These are phyloP conservation scores for Drosophila micromelanica DNA, from an alignment of 1,140 invertebrate species.

Conservation along the genomic window DNA sequence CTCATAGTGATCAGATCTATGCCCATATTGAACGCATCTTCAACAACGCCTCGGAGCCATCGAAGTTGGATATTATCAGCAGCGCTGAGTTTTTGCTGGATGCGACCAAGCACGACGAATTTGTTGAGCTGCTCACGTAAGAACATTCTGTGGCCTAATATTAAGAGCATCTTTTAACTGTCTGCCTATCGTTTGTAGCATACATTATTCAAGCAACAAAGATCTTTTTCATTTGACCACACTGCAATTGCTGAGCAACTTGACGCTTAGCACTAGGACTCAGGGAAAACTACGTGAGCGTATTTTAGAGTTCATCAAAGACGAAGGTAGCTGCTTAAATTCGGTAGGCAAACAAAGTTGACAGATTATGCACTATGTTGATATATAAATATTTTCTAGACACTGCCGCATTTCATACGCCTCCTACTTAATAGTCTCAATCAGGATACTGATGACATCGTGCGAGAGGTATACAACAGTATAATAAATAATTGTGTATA, in stretches of 20 bases:
- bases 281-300: constrained; percentile 60
- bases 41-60: constrained; percentile 46
- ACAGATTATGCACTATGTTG: neutral
- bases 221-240: constrained; percentile 67
- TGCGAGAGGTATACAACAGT: constrained; percentile 51
- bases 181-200: constrained; percentile 37
- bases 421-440: constrained; percentile 70
- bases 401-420: constrained; percentile 64
- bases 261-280: constrained; percentile 56
- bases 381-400: constrained; percentile 20
- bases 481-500: neutral
- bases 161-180: neutral
- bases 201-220: constrained; percentile 64
- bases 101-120: constrained; percentile 73
- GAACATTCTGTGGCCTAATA: neutral
- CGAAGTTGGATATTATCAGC: constrained; percentile 70
- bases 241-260: constrained; percentile 69
- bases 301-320: constrained; percentile 70
- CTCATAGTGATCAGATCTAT: constrained; percentile 69
- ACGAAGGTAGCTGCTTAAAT: constrained; percentile 50
- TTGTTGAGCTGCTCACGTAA: constrained; percentile 72
- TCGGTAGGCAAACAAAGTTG: constrained; percentile 25
- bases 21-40: constrained; percentile 63
- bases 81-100: constrained; percentile 72
- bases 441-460: constrained; percentile 68